Percentiles rank a stretch among this genome's conserved stretches.
phyloP scores from a whole-genome alignment of 2,113 vertebrate species.

The Epinephelus moara region DNA sequence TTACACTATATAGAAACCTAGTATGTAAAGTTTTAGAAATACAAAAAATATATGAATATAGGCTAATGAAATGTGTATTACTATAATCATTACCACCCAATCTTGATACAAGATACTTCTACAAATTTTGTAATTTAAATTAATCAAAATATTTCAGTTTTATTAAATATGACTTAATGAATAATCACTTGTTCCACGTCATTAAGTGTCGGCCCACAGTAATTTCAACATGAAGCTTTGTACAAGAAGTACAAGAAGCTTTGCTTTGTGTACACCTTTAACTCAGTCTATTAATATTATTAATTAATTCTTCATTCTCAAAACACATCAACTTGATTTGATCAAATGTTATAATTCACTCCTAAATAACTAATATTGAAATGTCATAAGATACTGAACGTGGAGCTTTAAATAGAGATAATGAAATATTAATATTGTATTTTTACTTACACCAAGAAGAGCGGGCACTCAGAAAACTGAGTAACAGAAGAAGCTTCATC shows the following conservation, averaged over 20 bases:
- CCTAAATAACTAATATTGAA: not conserved
- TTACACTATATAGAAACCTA: too few species aligned
- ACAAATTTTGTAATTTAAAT: not conserved
- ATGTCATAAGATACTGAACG: too few species aligned
- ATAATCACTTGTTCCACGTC: not conserved
- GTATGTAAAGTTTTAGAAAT: too few species aligned
- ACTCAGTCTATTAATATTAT: too few species aligned
- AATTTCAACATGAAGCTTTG: too few species aligned
- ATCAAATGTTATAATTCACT: not conserved
- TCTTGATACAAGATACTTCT: not conserved
- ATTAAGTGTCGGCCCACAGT: not conserved
- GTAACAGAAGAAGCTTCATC: conserved; percentile 63
- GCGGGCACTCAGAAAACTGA: not conserved
- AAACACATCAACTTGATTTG: not conserved
- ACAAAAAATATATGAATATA: too few species aligned
- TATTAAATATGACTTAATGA: not conserved
- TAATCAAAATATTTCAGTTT: not conserved
- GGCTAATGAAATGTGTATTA: too few species aligned
- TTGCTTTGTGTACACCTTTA: too few species aligned
- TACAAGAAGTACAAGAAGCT: too few species aligned
- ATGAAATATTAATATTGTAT: too few species aligned
- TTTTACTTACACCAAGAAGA: conserved; percentile 65
- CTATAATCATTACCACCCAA: not conserved
- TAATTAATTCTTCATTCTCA: not conserved
- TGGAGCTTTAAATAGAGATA: not conserved